Conservation (phyloP, 2,797 vertebrate genomes). For the Poecilia picta region DNA sequence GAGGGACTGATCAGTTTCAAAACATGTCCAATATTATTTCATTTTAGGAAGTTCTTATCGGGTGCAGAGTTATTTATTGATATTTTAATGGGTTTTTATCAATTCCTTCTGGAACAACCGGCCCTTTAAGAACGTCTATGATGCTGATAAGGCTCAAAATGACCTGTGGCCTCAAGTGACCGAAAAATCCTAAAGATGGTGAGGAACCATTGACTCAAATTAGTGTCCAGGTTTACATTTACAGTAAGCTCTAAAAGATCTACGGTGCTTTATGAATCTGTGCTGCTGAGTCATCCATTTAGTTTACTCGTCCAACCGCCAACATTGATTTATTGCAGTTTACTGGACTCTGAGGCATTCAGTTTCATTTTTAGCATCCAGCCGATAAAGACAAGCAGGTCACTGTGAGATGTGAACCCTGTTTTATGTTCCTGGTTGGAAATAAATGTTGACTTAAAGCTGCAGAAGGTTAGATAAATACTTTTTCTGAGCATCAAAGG, state of each 20-base stretch:
- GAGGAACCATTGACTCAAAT: slow-evolving; percentile 8
- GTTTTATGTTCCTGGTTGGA: slow-evolving; percentile 58
- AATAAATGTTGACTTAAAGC: slow-evolving; percentile 75
- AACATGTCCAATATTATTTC: no score
- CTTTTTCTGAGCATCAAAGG: slow-evolving; percentile 57
- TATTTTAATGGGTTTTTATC: no score
- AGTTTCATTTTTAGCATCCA: slow-evolving; percentile 54
- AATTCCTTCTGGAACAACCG: no score
- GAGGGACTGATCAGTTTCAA: no score
- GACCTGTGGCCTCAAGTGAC: no score
- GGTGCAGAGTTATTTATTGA: no score
- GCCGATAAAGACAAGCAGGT: slow-evolving; percentile 66
- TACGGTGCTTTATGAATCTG: slow-evolving; percentile 9
- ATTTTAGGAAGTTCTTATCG: no score
- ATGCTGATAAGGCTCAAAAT: no score
- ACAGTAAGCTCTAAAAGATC: slow-evolving; percentile 15
- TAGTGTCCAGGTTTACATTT: slow-evolving; percentile 9
- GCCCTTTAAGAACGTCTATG: no score
- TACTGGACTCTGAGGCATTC: slow-evolving; percentile 34
- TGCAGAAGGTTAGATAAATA: slow-evolving; percentile 75
- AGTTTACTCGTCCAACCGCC: slow-evolving; percentile 23
- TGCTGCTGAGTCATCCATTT: slow-evolving; percentile 41
- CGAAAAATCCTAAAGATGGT: neutral
- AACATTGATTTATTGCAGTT: slow-evolving; percentile 28
- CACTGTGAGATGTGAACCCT: slow-evolving; percentile 61